Base-by-base conservation (phyloP, 2,113 vertebrate genomes). In the Prietella phreatophila region DNA sequence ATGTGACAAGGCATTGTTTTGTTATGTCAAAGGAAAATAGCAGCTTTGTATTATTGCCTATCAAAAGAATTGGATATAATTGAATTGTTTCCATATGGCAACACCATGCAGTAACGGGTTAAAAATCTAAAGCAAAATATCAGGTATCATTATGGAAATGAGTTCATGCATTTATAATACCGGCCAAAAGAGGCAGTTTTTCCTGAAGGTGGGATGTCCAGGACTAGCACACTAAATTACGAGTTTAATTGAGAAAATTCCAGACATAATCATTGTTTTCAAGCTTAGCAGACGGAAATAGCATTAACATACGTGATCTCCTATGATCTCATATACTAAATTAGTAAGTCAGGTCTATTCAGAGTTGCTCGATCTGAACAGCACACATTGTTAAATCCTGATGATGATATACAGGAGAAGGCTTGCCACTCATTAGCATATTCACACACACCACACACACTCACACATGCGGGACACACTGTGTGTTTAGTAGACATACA, bases 361-460 rank as follows among this genome's bases (percentile, higher is more conserved):
- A 14, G 56, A 67, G 61, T 69, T n/a, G 17, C 58, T 36, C n/a
- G 30, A 56, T 69, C 76, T 65, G 42, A 65, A 79, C n/a, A 1
- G 13, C 30, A 61, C 56, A 42, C 65, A 71, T 19, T 76, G 71
- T 60, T 42, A 85, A 85, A 75, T 76, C 69, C 84, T 61, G 84
- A 85, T 85, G 84, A 85, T 85, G 61, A 61, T 76, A 25, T 19
- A 56, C 67, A 73, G 20, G n/a, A 73, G 30, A 67, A 42, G 55
- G 50, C 71, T 25, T 85, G 69, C 17, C 84, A 76, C 69, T 47
- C 55, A 61, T 85, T 85, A 75, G 33, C 69, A 85, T 76, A 56
- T 36, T 22, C 36, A 60, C 22, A 76, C 67, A 58, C 53, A 67
- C 5, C 47, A 63, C 19, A 73, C 33, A 20, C 9, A 20, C 39